Conservation (phyloP, 2,888 invertebrate species). For the Cantharis flavilabris region DNA sequence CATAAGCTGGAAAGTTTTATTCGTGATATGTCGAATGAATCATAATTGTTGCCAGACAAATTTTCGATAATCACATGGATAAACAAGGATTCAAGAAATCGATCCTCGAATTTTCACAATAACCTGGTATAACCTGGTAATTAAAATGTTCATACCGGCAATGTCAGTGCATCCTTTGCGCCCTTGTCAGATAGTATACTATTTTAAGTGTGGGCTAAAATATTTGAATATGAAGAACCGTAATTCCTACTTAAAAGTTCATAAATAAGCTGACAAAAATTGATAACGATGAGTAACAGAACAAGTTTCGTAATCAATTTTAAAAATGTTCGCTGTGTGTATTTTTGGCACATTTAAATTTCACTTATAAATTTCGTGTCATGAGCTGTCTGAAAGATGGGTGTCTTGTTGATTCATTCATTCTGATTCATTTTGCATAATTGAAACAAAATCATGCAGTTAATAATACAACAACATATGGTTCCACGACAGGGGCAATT, state of each 20-base stretch:
- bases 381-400: background rate
- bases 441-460: background rate
- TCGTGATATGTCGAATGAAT: background rate
- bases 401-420: background rate
- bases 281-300: background rate
- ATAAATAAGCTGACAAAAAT: background rate
- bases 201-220: background rate
- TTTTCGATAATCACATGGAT: background rate
- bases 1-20: background rate
- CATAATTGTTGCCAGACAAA: background rate
- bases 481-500: background rate
- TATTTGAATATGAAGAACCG: background rate
- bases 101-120: no score
- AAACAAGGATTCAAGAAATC: background rate
- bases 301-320: background rate
- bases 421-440: background rate
- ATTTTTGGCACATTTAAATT: background rate
- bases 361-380: background rate
- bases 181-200: background rate
- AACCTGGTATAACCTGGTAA: no score
- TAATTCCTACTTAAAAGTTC: background rate
- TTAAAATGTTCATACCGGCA: no score
- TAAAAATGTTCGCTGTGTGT: background rate
- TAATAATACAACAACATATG: background rate
- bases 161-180: no score